Conservation (phyloP, 2,888 invertebrate species). For the Phytoseiulus persimilis region DNA sequence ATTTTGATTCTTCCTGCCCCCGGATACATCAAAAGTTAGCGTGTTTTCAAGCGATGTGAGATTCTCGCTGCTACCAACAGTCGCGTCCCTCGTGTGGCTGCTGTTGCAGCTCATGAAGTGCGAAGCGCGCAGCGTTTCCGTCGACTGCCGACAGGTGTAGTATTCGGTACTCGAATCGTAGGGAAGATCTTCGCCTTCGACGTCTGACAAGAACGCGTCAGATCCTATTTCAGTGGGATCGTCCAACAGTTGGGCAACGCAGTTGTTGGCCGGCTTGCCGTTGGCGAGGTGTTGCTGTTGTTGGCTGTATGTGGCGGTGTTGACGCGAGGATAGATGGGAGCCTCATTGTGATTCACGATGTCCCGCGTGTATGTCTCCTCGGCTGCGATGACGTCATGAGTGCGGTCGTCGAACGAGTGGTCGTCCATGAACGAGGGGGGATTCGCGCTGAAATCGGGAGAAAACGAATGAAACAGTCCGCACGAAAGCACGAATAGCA, state of each 20-base stretch:
- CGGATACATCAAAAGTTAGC: conserved; percentile 25
- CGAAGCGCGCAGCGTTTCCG: conserved; percentile 23
- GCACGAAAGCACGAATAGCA: no score
- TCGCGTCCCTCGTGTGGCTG: conserved; percentile 29
- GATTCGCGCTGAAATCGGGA: conserved; percentile 17
- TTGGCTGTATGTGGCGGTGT: background rate
- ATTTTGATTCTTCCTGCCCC: background rate
- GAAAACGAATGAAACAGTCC: background rate
- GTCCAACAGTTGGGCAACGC: conserved; percentile 16
- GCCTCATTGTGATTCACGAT: conserved; percentile 30
- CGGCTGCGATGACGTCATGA: conserved; percentile 15
- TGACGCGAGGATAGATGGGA: conserved; percentile 23
- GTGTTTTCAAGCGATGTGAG: conserved; percentile 36
- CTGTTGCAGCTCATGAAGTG: conserved; percentile 35
- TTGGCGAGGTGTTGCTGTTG: background rate
- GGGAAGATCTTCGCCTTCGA: conserved; percentile 27
- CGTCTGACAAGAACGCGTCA: conserved; percentile 32
- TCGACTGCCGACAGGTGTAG: conserved; percentile 24
- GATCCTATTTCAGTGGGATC: conserved; percentile 30
- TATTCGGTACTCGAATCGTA: conserved; percentile 35
- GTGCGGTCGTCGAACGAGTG: conserved; percentile 33
- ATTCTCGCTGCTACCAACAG: conserved; percentile 38
- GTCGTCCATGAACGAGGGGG: conserved; percentile 22
- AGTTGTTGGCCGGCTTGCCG: conserved; percentile 15
- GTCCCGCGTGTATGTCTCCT: conserved; percentile 8